phyloP scores from a whole-genome alignment of 2,113 vertebrate genomes.

The Loxodonta africana region DNA sequence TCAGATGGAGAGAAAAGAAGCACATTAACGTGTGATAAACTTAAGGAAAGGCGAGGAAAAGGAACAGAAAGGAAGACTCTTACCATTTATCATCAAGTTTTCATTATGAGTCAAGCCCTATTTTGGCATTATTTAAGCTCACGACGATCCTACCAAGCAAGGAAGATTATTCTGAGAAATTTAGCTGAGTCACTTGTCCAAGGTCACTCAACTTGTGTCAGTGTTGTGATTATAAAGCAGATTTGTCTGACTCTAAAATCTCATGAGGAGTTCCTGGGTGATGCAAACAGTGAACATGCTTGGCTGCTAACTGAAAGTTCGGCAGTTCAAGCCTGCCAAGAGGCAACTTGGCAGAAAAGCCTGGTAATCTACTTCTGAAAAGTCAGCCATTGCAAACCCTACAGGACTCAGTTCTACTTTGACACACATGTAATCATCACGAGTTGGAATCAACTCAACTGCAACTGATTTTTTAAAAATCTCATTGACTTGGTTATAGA shows the following conservation, averaged over 20 bases:
- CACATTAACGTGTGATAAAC: neutral
- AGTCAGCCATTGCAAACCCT: too few species aligned
- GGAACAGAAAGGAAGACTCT: neutral
- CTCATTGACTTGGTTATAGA: neutral
- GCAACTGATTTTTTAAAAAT: neutral
- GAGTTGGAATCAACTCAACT: too few species aligned
- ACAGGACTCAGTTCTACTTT: too few species aligned
- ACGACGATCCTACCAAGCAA: neutral
- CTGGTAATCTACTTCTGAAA: too few species aligned
- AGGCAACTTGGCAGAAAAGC: neutral
- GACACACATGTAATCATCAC: too few species aligned
- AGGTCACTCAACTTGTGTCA: neutral
- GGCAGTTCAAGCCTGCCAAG: neutral
- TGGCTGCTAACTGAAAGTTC: too few species aligned
- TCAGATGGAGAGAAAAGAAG: neutral
- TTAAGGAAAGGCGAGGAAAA: slow-evolving; percentile 1
- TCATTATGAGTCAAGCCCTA: neutral
- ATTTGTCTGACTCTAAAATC: neutral
- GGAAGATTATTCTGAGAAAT: neutral
- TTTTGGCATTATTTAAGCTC: neutral
- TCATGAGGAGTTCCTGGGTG: neutral
- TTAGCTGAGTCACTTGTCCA: neutral
- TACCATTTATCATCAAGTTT: neutral
- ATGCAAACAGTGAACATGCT: too few species aligned
- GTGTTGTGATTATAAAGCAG: slow-evolving; percentile 18